Conservation (phyloP, 2,113 vertebrate species). For the human region DNA sequence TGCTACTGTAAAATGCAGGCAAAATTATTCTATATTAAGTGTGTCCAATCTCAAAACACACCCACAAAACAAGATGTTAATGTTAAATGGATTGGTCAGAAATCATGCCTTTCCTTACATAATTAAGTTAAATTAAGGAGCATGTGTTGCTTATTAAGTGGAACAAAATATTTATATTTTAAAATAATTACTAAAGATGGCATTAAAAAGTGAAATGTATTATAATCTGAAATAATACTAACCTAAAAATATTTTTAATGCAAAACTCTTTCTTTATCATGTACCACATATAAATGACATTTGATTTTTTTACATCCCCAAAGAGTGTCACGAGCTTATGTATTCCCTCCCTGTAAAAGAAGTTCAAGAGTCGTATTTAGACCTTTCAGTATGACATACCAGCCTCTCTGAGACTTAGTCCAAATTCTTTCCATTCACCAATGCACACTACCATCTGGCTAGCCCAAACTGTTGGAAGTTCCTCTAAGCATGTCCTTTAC, state of each 20-base stretch:
- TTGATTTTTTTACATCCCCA: neutral
- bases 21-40: conserved; percentile 57
- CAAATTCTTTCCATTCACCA: neutral
- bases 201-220: conserved; percentile 30
- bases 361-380: neutral
- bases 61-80: conserved; percentile 20
- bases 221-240: neutral
- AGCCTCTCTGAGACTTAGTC: neutral
- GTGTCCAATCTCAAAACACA: conserved; percentile 31
- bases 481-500: neutral
- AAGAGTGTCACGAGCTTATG: neutral
- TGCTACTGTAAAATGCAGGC: conserved; percentile 36
- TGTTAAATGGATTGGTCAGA: neutral
- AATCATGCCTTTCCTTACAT: neutral
- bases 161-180: neutral
- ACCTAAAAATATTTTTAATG: neutral
- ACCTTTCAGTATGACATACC: neutral
- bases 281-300: neutral
- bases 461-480: neutral
- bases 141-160: neutral
- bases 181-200: neutral
- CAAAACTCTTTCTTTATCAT: conserved; percentile 26
- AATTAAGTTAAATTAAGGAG: neutral
- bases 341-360: neutral
- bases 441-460: neutral